Evolutionary conservation across 2,113 vertebrate genomes (phyloP).

Genomic region (Pitta sordida): DNA sequence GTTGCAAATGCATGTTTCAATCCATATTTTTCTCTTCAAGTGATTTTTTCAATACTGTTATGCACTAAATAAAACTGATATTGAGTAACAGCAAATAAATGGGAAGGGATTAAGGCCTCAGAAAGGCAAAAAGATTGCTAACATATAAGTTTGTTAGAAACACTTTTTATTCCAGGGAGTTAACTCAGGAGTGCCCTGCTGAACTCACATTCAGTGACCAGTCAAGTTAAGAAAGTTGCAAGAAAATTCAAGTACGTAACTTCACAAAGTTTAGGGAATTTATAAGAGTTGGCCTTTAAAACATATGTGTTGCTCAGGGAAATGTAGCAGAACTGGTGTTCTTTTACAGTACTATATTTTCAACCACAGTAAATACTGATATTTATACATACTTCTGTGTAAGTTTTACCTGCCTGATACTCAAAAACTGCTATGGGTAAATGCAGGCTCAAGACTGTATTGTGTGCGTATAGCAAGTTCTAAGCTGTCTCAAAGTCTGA

Average conservation of each 20-base stretch:
- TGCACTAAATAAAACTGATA: not conserved
- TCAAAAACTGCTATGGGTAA: not conserved
- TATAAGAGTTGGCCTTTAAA: not conserved
- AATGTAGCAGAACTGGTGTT: not conserved
- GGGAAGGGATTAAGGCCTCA: not conserved
- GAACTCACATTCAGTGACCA: not conserved
- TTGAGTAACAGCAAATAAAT: not conserved
- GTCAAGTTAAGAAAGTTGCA: not conserved
- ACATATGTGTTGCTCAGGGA: not conserved
- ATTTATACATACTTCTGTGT: not conserved
- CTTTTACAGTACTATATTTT: not conserved
- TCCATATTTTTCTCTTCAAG: not conserved
- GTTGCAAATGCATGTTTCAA: not conserved
- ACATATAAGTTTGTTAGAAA: not conserved
- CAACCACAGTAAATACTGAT: not conserved
- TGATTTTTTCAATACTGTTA: not conserved
- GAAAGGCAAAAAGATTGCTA: not conserved
- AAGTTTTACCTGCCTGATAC: not conserved
- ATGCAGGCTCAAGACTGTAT: not conserved
- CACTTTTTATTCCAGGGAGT: not conserved
- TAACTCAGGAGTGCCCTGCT: not conserved
- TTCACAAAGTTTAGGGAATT: not conserved
- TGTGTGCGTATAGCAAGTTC: not conserved
- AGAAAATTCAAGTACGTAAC: not conserved
- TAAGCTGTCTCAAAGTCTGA: not conserved